These are phyloP conservation scores for Callosobruchus maculatus DNA, from an alignment of 2,888 invertebrate species.

Conservation along the genomic window DNA sequence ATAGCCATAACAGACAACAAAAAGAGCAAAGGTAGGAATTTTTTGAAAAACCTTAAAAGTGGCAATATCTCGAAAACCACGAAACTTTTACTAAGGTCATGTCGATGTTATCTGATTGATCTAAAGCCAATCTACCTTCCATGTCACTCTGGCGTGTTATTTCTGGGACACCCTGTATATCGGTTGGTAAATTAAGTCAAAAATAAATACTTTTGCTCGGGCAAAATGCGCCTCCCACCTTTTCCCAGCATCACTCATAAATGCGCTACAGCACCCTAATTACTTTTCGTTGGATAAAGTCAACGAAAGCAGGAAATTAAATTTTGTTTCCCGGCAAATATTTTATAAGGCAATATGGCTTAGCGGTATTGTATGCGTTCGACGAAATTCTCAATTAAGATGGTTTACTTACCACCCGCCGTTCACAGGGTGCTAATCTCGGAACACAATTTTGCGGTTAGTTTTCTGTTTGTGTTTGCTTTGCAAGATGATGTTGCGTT, in stretches of 20 bases:
- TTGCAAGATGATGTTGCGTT: too few species aligned
- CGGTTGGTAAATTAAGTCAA: too few species aligned
- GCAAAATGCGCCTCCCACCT: background rate
- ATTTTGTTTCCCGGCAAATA: background rate
- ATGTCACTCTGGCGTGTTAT: too few species aligned
- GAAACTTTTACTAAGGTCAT: too few species aligned
- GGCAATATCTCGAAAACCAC: too few species aligned
- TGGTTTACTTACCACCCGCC: background rate
- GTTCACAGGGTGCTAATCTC: background rate
- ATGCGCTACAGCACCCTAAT: background rate
- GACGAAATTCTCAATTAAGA: background rate
- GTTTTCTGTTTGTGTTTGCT: background rate
- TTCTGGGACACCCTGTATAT: too few species aligned
- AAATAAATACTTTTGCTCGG: too few species aligned
- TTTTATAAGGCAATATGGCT: background rate
- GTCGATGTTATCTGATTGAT: too few species aligned
- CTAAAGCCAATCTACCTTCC: too few species aligned
- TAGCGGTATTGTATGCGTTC: background rate
- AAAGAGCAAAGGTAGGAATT: too few species aligned
- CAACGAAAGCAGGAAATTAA: background rate
- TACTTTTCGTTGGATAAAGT: background rate
- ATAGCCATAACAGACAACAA: too few species aligned
- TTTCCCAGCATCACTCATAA: background rate
- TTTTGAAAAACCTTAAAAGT: too few species aligned
- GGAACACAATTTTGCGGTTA: background rate